Evolutionary conservation across 2,797 vertebrate genomes (phyloP).

Genomic region (Sorex maritimensis): DNA sequence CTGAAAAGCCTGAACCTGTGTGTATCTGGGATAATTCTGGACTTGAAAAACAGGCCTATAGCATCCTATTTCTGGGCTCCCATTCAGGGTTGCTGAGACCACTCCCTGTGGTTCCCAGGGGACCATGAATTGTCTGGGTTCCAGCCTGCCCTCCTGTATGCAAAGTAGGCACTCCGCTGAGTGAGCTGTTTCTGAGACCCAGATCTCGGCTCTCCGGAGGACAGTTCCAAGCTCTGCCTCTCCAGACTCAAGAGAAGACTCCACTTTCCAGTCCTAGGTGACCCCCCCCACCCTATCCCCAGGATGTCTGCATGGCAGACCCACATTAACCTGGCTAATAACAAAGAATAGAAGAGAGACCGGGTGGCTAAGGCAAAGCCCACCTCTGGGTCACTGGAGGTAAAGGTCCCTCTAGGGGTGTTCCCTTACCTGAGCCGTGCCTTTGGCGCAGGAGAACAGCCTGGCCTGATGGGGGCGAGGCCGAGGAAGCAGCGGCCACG

Average conservation of each 20-base stretch:
- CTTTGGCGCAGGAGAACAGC: constrained; percentile 93
- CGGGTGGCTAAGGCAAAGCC: background rate
- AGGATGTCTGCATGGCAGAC: too few relatives aligned
- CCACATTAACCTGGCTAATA: too few relatives aligned
- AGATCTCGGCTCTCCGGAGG: rapidly evolving
- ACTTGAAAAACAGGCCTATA: too few relatives aligned
- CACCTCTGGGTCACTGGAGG: background rate
- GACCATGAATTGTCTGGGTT: too few relatives aligned
- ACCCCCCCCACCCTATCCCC: too few relatives aligned
- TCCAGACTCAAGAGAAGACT: background rate
- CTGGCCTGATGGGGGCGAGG: constrained; percentile 91
- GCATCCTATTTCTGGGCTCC: too few relatives aligned
- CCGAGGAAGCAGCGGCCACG: constrained; percentile 89
- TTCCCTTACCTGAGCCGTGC: constrained; percentile 93
- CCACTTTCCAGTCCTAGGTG: too few relatives aligned
- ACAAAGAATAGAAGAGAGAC: background rate
- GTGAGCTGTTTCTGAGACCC: background rate
- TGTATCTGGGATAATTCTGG: background rate
- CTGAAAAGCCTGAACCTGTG: too few relatives aligned
- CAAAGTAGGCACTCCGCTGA: too few relatives aligned
- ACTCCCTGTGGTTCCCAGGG: too few relatives aligned
- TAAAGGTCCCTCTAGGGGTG: background rate
- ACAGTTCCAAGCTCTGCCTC: background rate
- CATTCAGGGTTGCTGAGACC: too few relatives aligned
- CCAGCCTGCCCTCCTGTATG: background rate